Evolutionary conservation across 1,140 invertebrate species (phyloP).

Genomic region (Orchesella cincta): DNA sequence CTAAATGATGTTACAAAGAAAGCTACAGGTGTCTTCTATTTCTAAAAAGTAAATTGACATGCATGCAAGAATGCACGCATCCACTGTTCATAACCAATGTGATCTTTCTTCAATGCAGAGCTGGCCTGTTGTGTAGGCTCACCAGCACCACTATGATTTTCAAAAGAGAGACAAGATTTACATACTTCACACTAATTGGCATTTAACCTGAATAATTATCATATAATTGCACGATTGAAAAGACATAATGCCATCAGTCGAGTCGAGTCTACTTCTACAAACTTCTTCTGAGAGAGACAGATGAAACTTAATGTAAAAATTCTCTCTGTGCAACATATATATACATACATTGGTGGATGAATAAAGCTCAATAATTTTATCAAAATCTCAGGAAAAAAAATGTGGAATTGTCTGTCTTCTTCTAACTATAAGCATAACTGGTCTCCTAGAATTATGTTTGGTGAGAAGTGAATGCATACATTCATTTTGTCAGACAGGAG

Average conservation of each 20-base stretch:
- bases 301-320: too few relatives aligned
- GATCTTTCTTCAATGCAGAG: too few relatives aligned
- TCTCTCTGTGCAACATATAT: too few relatives aligned
- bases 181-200: slow-evolving; percentile 28
- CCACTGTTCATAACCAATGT: too few relatives aligned
- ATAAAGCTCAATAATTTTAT: too few relatives aligned
- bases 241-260: slow-evolving; percentile 17
- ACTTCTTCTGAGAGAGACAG: slow-evolving; percentile 24
- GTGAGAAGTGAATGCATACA: too few relatives aligned
- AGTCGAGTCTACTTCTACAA: neutral
- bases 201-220: slow-evolving; percentile 30
- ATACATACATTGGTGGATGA: too few relatives aligned
- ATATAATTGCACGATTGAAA: slow-evolving; percentile 27
- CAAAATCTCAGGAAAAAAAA: too few relatives aligned
- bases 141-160: neutral
- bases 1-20: neutral
- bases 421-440: too few relatives aligned
- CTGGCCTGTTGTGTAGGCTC: too few relatives aligned
- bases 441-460: too few relatives aligned
- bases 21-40: slow-evolving; percentile 32
- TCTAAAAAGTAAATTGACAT: slow-evolving; percentile 11
- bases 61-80: slow-evolving; percentile 24
- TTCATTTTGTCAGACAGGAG: neutral
- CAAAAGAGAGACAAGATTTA: slow-evolving; percentile 17
- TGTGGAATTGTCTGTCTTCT: too few relatives aligned